These are phyloP conservation scores for Mus spretus DNA, from an alignment of 2,797 vertebrate species.

Conservation along the genomic window DNA sequence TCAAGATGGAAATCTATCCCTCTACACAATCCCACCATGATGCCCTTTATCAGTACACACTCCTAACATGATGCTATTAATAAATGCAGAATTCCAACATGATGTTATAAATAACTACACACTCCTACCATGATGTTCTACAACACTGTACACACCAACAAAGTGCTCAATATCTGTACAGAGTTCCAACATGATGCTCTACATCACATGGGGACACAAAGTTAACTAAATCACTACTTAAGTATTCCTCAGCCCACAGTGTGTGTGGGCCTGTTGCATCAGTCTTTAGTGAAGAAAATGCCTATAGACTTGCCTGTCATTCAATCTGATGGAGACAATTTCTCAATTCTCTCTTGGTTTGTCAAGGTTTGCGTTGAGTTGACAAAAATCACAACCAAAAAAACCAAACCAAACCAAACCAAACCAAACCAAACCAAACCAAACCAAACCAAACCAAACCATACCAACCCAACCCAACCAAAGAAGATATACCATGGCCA, in stretches of 20 bases:
- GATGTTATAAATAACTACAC: neutral
- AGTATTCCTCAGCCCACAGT: neutral
- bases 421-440: too few species aligned
- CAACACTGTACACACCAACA: neutral
- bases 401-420: neutral
- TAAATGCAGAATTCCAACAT: neutral
- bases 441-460: too few species aligned
- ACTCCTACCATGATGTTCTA: neutral
- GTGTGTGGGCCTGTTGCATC: neutral
- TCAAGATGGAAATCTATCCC: neutral
- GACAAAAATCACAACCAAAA: neutral
- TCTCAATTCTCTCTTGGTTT: neutral
- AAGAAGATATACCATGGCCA: too few species aligned
- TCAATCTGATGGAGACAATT: neutral
- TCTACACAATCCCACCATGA: neutral
- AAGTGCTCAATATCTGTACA: too few species aligned
- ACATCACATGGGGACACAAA: neutral
- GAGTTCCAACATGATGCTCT: neutral
- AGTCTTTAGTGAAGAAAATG: neutral
- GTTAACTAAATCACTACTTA: neutral
- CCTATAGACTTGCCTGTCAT: neutral
- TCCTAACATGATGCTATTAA: neutral
- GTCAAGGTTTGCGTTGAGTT: neutral
- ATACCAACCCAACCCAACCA: too few species aligned
- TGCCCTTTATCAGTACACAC: neutral